Base-by-base conservation (phyloP, 2,888 invertebrate species). In the Cephus rjabovi region DNA sequence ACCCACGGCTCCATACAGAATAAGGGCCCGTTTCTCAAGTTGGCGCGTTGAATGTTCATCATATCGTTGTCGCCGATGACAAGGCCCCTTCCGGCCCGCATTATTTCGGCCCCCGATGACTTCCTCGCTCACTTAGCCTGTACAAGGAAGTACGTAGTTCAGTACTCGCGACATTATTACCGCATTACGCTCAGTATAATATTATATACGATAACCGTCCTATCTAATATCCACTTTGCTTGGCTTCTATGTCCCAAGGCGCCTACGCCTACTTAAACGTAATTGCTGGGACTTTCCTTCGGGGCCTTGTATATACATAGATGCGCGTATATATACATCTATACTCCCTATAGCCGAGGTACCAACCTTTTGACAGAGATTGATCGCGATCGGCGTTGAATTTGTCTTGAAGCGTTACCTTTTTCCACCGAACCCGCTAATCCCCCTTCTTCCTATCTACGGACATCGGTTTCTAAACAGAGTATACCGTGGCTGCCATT, bases 21-120 rank as follows among this genome's bases (percentile, higher is more conserved):
- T 56, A 56, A 56, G 23, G 56, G 23, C 56, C 23, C 56, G 23
- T 56, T 71, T 71, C 71, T 71, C 71, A 71, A 33, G 71, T 71
- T 33, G 33, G 71, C 71, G 71, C 71, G 71, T 71, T 31, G 31
- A 71, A 78, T 83, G 85, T 88, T 87, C 85, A 84, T 89, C 87
- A 85, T 85, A 82, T 87, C 86, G 83, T 84, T 84, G 84, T 82
- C 84, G 81, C 81, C 84, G 86, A 84, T 83, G 88, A 87, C 88
- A 87, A 86, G 87, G 84, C 87, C 85, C 87, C 88, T 88, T 89
- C 87, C 87, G 86, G 86, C 79, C 83, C 83, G 30, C 40, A 74
- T 74, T 74, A 34, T 34, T 56, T 56, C 56, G 56, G 56, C 23
- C 56, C 56, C 9, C 56, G 56, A 56, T 56, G 23, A 56, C 56